Base-by-base conservation (phyloP, 2,888 invertebrate genomes). In the Metacarcinus magister region DNA sequence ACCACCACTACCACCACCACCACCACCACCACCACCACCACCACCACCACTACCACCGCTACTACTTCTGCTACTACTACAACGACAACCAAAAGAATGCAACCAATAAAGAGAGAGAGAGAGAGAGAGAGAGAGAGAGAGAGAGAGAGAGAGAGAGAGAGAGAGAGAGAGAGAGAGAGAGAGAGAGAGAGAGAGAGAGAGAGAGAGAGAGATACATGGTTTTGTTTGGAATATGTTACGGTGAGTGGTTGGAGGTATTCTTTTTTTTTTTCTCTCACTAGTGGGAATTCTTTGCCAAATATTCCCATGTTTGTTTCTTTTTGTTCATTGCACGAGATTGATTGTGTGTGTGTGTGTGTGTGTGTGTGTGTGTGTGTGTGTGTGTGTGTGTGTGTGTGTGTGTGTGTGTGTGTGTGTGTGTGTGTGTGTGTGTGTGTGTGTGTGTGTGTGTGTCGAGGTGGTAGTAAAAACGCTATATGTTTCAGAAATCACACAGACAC, bases 341-440 rank as follows among this genome's bases (percentile, higher is more conserved):
- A 28, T 32, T 93, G 39, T 93, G 60, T 93, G 93, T 54, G 67
- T 32, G 93, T 67, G 67, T 60, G 60, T 60, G 93, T 60, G 93
- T 60, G 93, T 93, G 60, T 60, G 67, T 60, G 54, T 67, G 67
- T 32, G 93, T 67, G 93, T 67, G 93, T 93, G 93, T 67, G 67
- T 93, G 93, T 67, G 93, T 93, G 93, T 67, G 39, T 67, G 39
- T 93, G 93, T 93, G 67, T 93, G 93, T 67, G 93, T 93, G 93
- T 93, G 93, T 93, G 93, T 93, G 93, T 60, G 93, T 93, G 93
- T 93, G 67, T 60, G 60, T 54, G 60, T 67, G 60, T 60, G 93
- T 32, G 10, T 60, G 93, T 60, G 32, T 67, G 60, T 93, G 43
- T 43, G 39, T 93, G 67, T 93, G 92, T 92, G 28, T 46, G 46